A percentile compares a stretch with the other conserved stretches of the same genome.
phyloP scores from a whole-genome alignment of 2,888 invertebrate species.

The Leptinotarsa peninsularis region DNA sequence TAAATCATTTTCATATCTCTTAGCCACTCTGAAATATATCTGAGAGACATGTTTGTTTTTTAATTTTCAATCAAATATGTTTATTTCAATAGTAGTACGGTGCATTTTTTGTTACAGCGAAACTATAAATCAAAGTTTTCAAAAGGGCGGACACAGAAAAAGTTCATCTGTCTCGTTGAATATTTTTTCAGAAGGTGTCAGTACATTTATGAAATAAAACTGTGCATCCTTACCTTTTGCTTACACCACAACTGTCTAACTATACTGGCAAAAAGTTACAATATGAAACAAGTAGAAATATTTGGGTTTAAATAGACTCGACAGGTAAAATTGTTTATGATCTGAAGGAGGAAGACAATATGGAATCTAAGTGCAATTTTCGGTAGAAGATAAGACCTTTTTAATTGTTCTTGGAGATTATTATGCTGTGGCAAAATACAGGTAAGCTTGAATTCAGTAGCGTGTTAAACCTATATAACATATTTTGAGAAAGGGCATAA shows the following conservation, averaged over 20 bases:
- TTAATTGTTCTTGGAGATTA: neutral
- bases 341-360: neutral
- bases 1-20: no score
- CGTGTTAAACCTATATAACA: neutral
- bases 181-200: no score
- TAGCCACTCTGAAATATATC: no score
- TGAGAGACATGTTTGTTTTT: no score
- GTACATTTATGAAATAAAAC: no score
- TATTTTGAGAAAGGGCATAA: no score
- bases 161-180: no score
- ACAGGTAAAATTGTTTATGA: constrained; percentile 14
- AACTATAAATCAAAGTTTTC: no score
- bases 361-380: constrained; percentile 7
- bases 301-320: constrained; percentile 1
- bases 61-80: no score
- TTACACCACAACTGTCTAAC: neutral
- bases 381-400: neutral
- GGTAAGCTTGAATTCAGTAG: neutral
- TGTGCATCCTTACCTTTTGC: neutral
- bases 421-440: neutral
- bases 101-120: no score
- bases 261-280: neutral
- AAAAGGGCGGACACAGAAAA: no score
- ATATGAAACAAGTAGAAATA: neutral
- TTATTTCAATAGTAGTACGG: no score